phyloP scores from a whole-genome alignment of 2,888 invertebrate species.

The Bibio marci region DNA sequence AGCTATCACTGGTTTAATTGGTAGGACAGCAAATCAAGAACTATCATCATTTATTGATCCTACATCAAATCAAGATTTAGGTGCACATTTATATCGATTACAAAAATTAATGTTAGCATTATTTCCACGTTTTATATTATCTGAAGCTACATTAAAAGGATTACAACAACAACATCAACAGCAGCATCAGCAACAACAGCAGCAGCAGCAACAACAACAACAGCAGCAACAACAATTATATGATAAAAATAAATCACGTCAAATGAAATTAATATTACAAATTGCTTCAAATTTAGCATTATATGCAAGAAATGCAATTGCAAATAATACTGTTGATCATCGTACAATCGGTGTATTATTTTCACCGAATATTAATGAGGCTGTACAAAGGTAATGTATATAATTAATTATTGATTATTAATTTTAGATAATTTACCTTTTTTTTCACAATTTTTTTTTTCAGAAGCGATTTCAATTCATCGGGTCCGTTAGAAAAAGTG shows the following conservation, averaged over 20 bases:
- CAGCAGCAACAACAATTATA: conserved; percentile 7
- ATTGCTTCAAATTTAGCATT: conserved; percentile 53
- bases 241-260: conserved; percentile 22
- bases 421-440: not conserved
- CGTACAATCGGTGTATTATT: conserved; percentile 35
- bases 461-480: not conserved
- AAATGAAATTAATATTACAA: conserved; percentile 34
- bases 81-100: conserved; percentile 46
- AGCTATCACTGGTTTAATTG: conserved; percentile 55
- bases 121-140: conserved; percentile 48
- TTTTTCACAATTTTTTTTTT: not conserved
- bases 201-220: conserved; percentile 1
- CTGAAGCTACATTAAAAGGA: conserved; percentile 24
- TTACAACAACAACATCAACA: conserved; percentile 15
- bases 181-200: conserved; percentile 1
- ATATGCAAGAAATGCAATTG: conserved; percentile 49
- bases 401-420: no score
- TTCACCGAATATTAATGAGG: conserved; percentile 31
- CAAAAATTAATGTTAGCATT: conserved; percentile 59
- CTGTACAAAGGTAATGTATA: conserved; percentile 11
- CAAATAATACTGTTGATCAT: conserved; percentile 36
- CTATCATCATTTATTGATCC: conserved; percentile 19
- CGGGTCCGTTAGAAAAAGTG: conserved; percentile 19
- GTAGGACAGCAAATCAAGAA: conserved; percentile 43
- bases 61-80: conserved; percentile 30